phyloP scores from a whole-genome alignment of 2,797 vertebrate genomes.

The Fratercula arctica region DNA sequence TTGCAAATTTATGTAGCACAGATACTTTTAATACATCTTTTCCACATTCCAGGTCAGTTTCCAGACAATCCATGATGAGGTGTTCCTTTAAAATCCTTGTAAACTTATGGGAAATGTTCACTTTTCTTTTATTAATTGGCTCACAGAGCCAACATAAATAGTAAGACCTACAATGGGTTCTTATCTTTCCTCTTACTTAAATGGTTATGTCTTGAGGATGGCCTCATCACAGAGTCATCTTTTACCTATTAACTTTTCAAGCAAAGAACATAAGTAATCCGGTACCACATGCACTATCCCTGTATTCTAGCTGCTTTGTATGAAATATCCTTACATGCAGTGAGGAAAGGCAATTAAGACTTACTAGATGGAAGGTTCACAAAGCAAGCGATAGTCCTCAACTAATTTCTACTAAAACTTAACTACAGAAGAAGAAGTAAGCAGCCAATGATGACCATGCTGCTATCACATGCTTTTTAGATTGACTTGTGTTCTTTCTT shows the following conservation, averaged over 20 bases:
- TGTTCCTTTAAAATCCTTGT: not conserved
- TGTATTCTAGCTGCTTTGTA: not conserved
- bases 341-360: not conserved
- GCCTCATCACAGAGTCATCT: not conserved
- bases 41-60: not conserved
- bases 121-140: not conserved
- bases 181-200: not conserved
- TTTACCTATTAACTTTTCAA: not conserved
- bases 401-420: not conserved
- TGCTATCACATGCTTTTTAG: not conserved
- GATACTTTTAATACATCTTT: not conserved
- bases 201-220: not conserved
- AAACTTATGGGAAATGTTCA: not conserved
- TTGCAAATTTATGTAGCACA: not conserved
- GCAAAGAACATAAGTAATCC: not conserved
- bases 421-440: not conserved
- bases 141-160: not conserved
- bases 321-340: not conserved
- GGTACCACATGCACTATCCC: accelerated
- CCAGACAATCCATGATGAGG: not conserved
- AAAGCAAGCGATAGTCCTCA: not conserved
- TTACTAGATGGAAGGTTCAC: not conserved
- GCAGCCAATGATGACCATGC: not conserved
- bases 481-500: not conserved
- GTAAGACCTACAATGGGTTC: not conserved